Percentiles rank a stretch among this genome's conserved stretches.
phyloP scores from a whole-genome alignment of 2,113 vertebrate species.

The Corvus cornix region DNA sequence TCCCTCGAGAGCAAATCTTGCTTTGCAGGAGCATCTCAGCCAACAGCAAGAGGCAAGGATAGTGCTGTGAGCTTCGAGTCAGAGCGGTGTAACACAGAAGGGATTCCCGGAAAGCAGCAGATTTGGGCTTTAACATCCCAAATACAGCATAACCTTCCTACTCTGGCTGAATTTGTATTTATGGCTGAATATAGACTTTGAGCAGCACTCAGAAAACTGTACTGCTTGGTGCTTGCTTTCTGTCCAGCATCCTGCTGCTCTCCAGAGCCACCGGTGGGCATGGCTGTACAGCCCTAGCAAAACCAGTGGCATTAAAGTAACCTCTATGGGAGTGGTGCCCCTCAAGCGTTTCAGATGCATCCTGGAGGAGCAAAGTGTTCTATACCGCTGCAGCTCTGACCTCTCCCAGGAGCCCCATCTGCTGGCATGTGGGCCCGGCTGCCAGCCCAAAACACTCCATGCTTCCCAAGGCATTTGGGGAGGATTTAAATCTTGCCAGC shows the following conservation, averaged over 20 bases:
- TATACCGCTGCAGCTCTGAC: not conserved
- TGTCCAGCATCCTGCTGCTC: not conserved
- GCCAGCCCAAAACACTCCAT: not conserved
- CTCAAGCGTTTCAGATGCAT: not conserved
- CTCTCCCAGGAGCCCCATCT: not conserved
- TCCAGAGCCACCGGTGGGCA: not conserved
- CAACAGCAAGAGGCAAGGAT: not conserved
- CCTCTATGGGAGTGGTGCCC: not conserved
- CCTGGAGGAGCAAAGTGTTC: not conserved
- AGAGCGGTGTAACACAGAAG: not conserved
- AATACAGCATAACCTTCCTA: not conserved
- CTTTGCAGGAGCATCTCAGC: not conserved
- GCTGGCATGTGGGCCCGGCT: not conserved
- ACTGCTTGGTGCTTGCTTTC: not conserved
- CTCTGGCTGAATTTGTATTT: not conserved
- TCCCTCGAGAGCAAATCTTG: not conserved
- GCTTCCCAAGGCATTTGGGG: constrained; percentile 2
- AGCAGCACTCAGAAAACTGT: not conserved
- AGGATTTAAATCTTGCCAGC: constrained; percentile 28
- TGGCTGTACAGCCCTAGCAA: not conserved
- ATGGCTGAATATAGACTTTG: not conserved
- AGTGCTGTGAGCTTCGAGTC: not conserved
- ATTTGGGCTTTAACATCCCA: not conserved
- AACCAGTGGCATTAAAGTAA: not conserved
- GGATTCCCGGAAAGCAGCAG: not conserved